Evolutionary conservation across 2,113 vertebrate species (phyloP), one percentile per base, ranked within the genome.

Genomic region (Phycodurus eques): DNA sequence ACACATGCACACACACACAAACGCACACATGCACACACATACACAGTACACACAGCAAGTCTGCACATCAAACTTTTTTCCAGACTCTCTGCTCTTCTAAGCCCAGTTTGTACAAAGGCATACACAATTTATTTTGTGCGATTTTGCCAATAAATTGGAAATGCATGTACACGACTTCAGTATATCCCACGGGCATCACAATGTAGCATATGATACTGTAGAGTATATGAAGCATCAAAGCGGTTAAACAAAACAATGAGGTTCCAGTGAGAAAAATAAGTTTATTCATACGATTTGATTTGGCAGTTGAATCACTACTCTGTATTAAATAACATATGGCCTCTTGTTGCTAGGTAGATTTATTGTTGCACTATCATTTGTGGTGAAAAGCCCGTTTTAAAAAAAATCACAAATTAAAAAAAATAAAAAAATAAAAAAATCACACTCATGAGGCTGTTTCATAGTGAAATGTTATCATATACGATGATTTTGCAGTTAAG

Each of bases 1-100:
- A 7, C 53, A 74, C 49, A 80, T 67, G 68, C 12, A 27, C 9
- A 7, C 53, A 74, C 73, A 70, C 71, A 1, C 27, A 27, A 27
- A 70, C 12, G 13, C 9, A 7, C 47, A 14, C 11, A 12, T 12
- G 12, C 11, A 13, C 51, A 19, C 53, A 74, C 73, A 70, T 27
- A 27, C 1, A 27, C 27, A 27, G 27, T 27, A 66, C 22, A 17
- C 44, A 51, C 1, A 12, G 8, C 22, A 17, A 19, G 65, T 72
- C 77, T 78, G 8, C 22, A 69, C 54, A 9, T 49, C 31, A 42
- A 73, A 77, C 60, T 27, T 20, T 33, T 70, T 31, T 17, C 4
- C 67, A 43, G 22, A 65, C 53, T 68, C 47, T 43, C 27, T 53
- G 71, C 68, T 75, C 42, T 35, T 61, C 5, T 17, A 66, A 65